A percentile compares a stretch with the other conserved stretches of the same genome.
These are phyloP conservation scores for Eubucco bourcierii DNA, from an alignment of 2,113 vertebrate species.

Conservation along the genomic window DNA sequence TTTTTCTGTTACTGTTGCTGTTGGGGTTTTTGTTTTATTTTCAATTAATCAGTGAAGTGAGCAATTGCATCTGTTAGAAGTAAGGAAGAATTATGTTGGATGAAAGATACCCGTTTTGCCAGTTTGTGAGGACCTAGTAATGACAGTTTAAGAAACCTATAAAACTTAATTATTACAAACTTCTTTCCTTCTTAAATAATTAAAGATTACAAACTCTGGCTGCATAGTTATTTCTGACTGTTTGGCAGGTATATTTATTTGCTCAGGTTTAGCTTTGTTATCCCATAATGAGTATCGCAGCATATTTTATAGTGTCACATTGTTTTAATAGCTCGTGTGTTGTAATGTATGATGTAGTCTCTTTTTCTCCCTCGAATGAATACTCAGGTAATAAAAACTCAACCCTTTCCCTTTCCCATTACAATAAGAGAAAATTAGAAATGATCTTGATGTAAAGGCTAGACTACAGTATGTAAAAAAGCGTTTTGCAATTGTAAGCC, in stretches of 20 bases:
- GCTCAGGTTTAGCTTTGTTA: slow-evolving; percentile 46
- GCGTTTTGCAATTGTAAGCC: slow-evolving; percentile 16
- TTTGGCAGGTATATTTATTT: slow-evolving; percentile 49
- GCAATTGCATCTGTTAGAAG: neutral
- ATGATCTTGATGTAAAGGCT: slow-evolving; percentile 38
- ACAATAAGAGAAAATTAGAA: slow-evolving; percentile 6
- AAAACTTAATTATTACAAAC: slow-evolving; percentile 48
- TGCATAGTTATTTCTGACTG: slow-evolving; percentile 22
- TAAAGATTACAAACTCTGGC: slow-evolving; percentile 44
- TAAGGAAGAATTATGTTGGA: neutral
- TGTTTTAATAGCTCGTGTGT: slow-evolving; percentile 51
- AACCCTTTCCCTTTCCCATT: slow-evolving; percentile 26
- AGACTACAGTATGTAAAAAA: slow-evolving; percentile 26
- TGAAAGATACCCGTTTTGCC: neutral
- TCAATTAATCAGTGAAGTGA: neutral
- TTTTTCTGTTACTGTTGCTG: too few relatives aligned
- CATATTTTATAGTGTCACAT: slow-evolving; percentile 34
- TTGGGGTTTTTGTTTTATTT: neutral
- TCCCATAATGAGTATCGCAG: slow-evolving; percentile 40
- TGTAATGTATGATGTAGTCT: slow-evolving; percentile 45
- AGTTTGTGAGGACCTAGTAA: neutral
- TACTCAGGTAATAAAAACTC: slow-evolving; percentile 42
- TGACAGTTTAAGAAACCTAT: slow-evolving; percentile 10
- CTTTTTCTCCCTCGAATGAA: slow-evolving; percentile 49
- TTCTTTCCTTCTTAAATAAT: slow-evolving; percentile 59